phyloP scores from a whole-genome alignment of 2,113 vertebrate genomes.

The Micronisus gabar region DNA sequence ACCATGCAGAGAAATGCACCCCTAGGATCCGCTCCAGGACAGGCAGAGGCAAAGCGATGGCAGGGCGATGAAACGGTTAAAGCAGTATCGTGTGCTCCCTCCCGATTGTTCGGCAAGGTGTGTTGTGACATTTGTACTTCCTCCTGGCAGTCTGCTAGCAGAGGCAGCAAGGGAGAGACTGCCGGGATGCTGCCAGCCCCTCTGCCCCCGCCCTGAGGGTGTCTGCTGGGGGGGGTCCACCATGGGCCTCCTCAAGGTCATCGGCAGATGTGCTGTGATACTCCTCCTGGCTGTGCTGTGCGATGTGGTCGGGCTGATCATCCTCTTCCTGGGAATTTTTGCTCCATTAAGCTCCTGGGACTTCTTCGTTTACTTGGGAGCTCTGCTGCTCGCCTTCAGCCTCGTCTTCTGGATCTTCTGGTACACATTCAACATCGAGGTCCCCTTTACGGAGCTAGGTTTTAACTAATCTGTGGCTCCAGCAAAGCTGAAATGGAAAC shows the following conservation, averaged over 20 bases:
- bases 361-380: constrained; percentile 82
- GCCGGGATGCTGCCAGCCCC: neutral
- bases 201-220: neutral
- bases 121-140: constrained; percentile 66
- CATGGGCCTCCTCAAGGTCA: neutral
- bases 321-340: constrained; percentile 82
- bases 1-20: rapidly evolving
- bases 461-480: rapidly evolving
- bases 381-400: constrained; percentile 84
- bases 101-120: constrained; percentile 54
- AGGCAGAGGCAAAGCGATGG: neutral
- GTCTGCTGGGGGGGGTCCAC: neutral
- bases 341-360: constrained; percentile 81
- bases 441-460: constrained; percentile 72
- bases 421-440: constrained; percentile 81
- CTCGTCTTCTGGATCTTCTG: constrained; percentile 86
- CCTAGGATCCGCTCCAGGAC: neutral
- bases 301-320: constrained; percentile 72
- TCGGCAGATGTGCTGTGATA: constrained; percentile 39
- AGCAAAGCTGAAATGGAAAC: rapidly evolving
- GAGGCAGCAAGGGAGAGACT: neutral
- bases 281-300: constrained; percentile 73
- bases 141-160: constrained; percentile 38
- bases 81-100: constrained; percentile 10
- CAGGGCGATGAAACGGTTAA: constrained; percentile 52